Evolutionary conservation across 2,888 invertebrate species (phyloP), one percentile per base, ranked within the genome.

Genomic region (Heterodera filipjevi): DNA sequence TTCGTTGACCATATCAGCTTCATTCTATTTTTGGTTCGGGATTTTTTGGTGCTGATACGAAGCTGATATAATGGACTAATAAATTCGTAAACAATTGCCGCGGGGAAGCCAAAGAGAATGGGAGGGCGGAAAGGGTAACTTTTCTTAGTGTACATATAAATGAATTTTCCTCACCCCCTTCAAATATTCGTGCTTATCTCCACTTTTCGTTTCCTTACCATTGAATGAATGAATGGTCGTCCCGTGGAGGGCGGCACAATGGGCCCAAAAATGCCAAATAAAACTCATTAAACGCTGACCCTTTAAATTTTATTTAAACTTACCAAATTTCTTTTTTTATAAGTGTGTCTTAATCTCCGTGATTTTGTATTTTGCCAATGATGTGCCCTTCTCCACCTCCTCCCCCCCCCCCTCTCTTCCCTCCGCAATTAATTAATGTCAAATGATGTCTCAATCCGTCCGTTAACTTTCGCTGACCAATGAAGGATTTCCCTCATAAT

Each of bases 401-500:
- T 53, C 16, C 49, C 46, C 46, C 16, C 46, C n/a, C n/a, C n/a
- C n/a, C n/a, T n/a, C n/a, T n/a, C n/a, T n/a, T n/a, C n/a, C n/a
- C n/a, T n/a, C n/a, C n/a, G n/a, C n/a, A n/a, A n/a, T n/a, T 39
- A 39, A 39, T 39, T 59, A 59, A 59, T 27, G 59, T 59, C 59
- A n/a, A n/a, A 59, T 59, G n/a, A 2, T 8, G 5, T 12, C 6
- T 49, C 10, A 59, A 59, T 59, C 59, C 59, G 39, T 59, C 22
- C n/a, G n/a, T n/a, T n/a, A n/a, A n/a, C n/a, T n/a, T 16, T 49
- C 46, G n/a, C 22, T 39, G 59, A 59, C 59, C 8, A 27, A 27
- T 59, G 59, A 59, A 59, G 59, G 59, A 27, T 59, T 59, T 59
- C 59, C n/a, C n/a, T 59, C 59, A 59, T 59, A 3, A 59, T 59